Evolutionary conservation across 2,888 invertebrate species (phyloP).

Genomic region (Aquatica leii): DNA sequence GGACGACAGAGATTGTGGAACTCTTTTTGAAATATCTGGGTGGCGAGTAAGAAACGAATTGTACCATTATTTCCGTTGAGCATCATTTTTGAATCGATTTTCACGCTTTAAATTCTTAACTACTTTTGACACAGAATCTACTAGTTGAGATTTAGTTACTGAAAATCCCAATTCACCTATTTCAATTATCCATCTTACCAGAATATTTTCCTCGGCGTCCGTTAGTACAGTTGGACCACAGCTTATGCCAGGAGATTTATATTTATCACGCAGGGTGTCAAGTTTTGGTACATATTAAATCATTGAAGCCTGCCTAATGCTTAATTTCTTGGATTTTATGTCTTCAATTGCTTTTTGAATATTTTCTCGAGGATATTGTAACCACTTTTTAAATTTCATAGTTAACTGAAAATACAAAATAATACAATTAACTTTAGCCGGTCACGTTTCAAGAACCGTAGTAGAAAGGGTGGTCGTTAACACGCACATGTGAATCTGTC

Average conservation of each 20-base stretch:
- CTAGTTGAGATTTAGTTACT: neutral
- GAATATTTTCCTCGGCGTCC: neutral
- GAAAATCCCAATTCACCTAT: neutral
- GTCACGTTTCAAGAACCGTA: no score
- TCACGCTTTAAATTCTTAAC: neutral
- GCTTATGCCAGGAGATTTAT: neutral
- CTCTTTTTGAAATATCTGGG: neutral
- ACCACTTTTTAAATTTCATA: neutral
- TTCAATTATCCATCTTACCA: constrained; percentile 3
- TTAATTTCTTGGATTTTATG: neutral
- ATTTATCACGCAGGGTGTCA: no score
- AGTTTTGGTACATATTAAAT: neutral
- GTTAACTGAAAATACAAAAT: no score
- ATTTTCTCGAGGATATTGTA: neutral
- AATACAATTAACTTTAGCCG: no score
- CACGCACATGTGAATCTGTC: no score
- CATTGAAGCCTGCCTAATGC: neutral
- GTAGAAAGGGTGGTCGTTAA: no score
- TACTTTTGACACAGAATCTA: neutral
- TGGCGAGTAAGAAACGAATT: neutral
- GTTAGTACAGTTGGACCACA: neutral
- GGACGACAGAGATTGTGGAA: neutral
- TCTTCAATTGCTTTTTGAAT: neutral
- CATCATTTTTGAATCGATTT: neutral
- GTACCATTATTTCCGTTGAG: neutral